Base-by-base conservation (phyloP, 2,888 invertebrate species). In the Galerucella calmariensis region DNA sequence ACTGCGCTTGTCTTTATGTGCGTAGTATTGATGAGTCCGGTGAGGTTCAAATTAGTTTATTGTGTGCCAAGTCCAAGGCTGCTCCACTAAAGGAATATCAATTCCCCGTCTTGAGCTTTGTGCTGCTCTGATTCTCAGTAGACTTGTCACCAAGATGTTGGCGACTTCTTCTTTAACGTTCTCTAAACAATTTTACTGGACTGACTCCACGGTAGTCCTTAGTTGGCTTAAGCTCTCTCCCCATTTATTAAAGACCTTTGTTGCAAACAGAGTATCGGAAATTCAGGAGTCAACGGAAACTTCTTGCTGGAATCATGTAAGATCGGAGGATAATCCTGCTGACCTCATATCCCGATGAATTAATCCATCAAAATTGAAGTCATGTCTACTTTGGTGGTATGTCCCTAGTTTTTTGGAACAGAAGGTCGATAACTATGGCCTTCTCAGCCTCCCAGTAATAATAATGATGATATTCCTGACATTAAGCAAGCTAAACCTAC, bases 1-100 rank as follows among this genome's bases (percentile, higher is more conserved):
- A 63, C 44, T 46, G 63, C n/a, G 63, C 63, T 10, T 63, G 63
- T 14, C n/a, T 53, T 20, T 56, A 56, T 67, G 53, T 35, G 6
- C 53, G 27, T 2, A 56, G 35, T 24, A 53, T 67, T 12, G 59
- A 59, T 24, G 16, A 46, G 8, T 46, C 46, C 46, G 46, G 46
- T 46, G 8, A 8, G 8, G 46, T 51, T 51, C 12, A 20, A 20
- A 20, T 20, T 20, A 20, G 20, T 20, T 20, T 20, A 20, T 20
- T 20, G 20, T 20, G 20, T 20, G 20, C 20, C 20, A 20, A 20
- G 20, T 20, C 20, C 1, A 20, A 20, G 20, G 20, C 1, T 1
- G 20, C 20, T 20, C 20, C 20, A 20, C 20, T 20, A 1, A 20
- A 20, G 20, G 1, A 20, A 20, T 20, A 20, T 20, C 20, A 20